Conservation (phyloP, 2,888 invertebrate genomes). For the Phanerotoma sp. region DNA sequence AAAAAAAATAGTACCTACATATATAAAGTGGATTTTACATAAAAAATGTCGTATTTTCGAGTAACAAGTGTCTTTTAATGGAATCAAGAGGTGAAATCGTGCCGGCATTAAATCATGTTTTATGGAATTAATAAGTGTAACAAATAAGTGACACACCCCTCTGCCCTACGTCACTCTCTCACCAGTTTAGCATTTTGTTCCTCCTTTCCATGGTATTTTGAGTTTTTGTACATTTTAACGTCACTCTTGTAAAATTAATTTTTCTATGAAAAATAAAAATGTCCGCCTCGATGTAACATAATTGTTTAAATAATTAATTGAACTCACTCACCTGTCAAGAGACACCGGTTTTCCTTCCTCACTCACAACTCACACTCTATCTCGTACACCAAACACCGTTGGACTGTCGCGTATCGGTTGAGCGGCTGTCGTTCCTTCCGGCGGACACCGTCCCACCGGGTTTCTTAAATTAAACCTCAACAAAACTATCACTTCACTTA, state of each 20-base stretch:
- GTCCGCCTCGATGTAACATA: too few species aligned
- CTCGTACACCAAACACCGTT: slow-evolving; percentile 35
- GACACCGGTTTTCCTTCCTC: slow-evolving; percentile 22
- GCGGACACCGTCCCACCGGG: slow-evolving; percentile 46
- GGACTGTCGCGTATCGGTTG: slow-evolving; percentile 39
- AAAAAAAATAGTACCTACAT: slow-evolving; percentile 5
- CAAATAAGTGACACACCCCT: slow-evolving; percentile 39
- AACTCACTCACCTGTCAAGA: slow-evolving; percentile 26
- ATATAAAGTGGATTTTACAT: too few species aligned
- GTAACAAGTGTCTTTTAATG: too few species aligned
- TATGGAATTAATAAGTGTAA: too few species aligned
- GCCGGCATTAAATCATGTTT: too few species aligned
- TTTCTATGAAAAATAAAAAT: too few species aligned
- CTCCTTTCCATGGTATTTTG: background rate
- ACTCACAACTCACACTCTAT: slow-evolving; percentile 12
- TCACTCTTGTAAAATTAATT: too few species aligned
- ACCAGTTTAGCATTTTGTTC: too few species aligned
- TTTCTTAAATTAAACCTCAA: too few species aligned
- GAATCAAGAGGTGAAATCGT: too few species aligned
- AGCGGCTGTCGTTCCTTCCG: slow-evolving; percentile 44
- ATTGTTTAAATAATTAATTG: background rate
- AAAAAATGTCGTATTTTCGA: too few species aligned
- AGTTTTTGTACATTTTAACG: background rate
- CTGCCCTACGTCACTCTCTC: slow-evolving; percentile 36
- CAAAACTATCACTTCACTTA: background rate